Percentiles rank a stretch among this genome's conserved stretches.
Conservation (phyloP, 1,140 invertebrate species). For the Hermetia illucens region DNA sequence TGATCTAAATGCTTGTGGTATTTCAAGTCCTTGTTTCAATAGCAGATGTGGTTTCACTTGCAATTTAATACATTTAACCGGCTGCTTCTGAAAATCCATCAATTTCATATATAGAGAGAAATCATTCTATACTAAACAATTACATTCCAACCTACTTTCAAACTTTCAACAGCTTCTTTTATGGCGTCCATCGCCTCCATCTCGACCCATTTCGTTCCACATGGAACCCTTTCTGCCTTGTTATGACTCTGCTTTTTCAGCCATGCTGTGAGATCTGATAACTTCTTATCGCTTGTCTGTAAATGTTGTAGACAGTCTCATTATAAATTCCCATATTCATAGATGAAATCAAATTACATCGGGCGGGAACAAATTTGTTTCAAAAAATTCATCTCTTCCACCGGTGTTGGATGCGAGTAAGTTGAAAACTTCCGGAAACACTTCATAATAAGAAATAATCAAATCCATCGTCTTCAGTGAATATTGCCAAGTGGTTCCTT, state of each 20-base stretch:
- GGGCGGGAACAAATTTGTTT: constrained; percentile 48
- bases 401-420: constrained; percentile 31
- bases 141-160: constrained; percentile 22
- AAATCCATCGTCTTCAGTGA: constrained; percentile 60
- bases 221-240: constrained; percentile 41
- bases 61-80: constrained; percentile 45
- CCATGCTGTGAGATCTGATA: constrained; percentile 45
- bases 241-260: constrained; percentile 50
- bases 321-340: background rate
- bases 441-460: constrained; percentile 49
- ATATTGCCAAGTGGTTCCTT: constrained; percentile 62
- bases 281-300: background rate
- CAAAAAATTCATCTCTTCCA: constrained; percentile 43
- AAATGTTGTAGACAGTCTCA: background rate
- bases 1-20: constrained; percentile 16
- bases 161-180: constrained; percentile 39
- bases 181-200: constrained; percentile 48
- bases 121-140: constrained; percentile 2
- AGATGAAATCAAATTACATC: constrained; percentile 12
- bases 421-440: constrained; percentile 63
- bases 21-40: constrained; percentile 40
- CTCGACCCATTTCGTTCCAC: constrained; percentile 55
- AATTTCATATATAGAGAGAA: background rate
- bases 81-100: constrained; percentile 10
- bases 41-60: constrained; percentile 68